Percentiles rank a stretch among this genome's conserved stretches.
These are phyloP conservation scores for Caenorhabditis japonica DNA, from an alignment of 2,888 invertebrate species.

Conservation along the genomic window DNA sequence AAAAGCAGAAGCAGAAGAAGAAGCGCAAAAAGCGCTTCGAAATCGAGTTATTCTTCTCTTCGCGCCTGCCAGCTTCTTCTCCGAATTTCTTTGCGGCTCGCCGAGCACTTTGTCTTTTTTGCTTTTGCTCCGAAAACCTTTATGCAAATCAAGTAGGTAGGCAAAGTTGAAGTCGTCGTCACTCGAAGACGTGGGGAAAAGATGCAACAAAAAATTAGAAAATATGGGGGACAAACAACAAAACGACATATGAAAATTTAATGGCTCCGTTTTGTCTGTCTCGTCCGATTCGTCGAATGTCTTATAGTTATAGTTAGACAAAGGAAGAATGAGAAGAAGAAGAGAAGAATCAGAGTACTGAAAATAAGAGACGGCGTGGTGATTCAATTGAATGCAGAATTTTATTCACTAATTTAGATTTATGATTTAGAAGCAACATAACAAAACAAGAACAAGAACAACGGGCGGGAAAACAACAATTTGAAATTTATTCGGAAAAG, in stretches of 20 bases:
- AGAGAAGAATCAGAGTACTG: conserved; percentile 3
- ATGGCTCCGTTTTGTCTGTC: conserved; percentile 24
- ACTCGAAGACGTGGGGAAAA: no score
- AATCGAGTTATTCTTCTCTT: conserved; percentile 36
- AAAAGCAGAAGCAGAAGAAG: no score
- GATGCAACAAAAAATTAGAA: not conserved
- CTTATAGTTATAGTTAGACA: no score
- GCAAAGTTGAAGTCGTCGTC: conserved; percentile 17
- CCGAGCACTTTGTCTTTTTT: conserved; percentile 42
- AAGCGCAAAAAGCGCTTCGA: conserved; percentile 30
- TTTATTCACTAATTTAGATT: no score
- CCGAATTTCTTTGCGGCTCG: conserved; percentile 39
- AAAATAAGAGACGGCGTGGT: no score
- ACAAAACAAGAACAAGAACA: conserved; percentile 18
- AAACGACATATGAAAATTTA: conserved; percentile 22
- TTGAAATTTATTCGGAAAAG: conserved; percentile 52
- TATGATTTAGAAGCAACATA: not conserved
- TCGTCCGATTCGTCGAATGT: conserved; percentile 6
- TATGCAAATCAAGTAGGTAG: conserved; percentile 32
- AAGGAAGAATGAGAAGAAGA: conserved; percentile 13
- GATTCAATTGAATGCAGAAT: no score
- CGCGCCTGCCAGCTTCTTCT: conserved; percentile 16
- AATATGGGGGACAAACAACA: not conserved
- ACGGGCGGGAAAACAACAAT: conserved; percentile 1
- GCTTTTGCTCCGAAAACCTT: conserved; percentile 27